Evolutionary conservation across 2,888 invertebrate species (phyloP).

Genomic region (Drosophila tripunctata): DNA sequence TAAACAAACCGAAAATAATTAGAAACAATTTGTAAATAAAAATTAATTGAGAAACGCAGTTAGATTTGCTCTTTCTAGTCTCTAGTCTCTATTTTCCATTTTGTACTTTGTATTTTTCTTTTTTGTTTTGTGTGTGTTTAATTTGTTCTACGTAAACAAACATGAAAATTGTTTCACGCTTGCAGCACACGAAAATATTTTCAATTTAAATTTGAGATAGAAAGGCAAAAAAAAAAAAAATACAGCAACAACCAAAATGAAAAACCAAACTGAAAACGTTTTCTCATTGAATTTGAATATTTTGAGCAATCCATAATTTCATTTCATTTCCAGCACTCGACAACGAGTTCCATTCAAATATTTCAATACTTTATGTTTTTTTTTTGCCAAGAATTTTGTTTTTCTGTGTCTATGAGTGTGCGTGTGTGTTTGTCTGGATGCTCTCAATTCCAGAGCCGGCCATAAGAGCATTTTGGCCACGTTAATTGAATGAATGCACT

Average conservation of each 20-base stretch:
- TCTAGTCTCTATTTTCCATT: slow-evolving; percentile 4
- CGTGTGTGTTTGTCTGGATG: slow-evolving; percentile 7
- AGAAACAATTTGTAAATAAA: slow-evolving; percentile 72
- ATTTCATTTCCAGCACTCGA: slow-evolving; percentile 55
- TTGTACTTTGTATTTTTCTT: slow-evolving; percentile 16
- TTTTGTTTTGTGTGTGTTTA: slow-evolving; percentile 30
- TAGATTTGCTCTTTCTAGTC: slow-evolving; percentile 38
- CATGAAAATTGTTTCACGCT: slow-evolving; percentile 71
- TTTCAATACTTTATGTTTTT: slow-evolving; percentile 7
- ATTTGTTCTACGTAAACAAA: slow-evolving; percentile 55
- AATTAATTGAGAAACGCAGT: slow-evolving; percentile 46
- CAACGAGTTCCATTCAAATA: slow-evolving; percentile 36
- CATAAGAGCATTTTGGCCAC: slow-evolving; percentile 37
- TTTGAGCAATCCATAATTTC: slow-evolving; percentile 65
- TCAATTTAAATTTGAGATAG: slow-evolving; percentile 54
- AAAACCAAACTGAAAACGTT: slow-evolving; percentile 34
- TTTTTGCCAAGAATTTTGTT: slow-evolving; percentile 21
- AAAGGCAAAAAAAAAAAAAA: slow-evolving; percentile 40
- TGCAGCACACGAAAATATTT: slow-evolving; percentile 73
- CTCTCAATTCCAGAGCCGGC: slow-evolving; percentile 26
- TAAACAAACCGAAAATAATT: slow-evolving; percentile 71
- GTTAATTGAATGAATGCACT: slow-evolving; percentile 71
- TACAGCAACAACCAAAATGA: slow-evolving; percentile 40
- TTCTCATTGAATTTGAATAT: slow-evolving; percentile 66
- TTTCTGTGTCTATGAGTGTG: slow-evolving; percentile 9